Base-by-base conservation (phyloP, 1,140 invertebrate genomes). In the Teleopsis dalmanni region DNA sequence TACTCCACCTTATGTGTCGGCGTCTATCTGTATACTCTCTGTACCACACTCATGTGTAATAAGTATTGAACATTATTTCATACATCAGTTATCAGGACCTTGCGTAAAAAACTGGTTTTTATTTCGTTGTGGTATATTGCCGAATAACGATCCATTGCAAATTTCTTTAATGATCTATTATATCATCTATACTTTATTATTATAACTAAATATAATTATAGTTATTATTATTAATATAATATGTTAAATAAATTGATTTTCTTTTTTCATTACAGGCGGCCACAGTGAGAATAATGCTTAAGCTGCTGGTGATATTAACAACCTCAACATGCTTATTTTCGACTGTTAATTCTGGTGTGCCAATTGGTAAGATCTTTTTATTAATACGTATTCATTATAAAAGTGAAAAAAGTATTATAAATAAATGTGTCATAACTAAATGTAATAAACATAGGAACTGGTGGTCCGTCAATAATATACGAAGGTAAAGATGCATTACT, bases 401-500 rank as follows among this genome's bases (percentile, higher is more conserved):
- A 33, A n/a, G 4, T 13, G 29, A 25, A n/a, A 43, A 23, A 27
- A 5, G 13, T 4, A 29, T 14, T 14, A 8, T 14, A 41, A 18
- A 41, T 41, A 9, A 41, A 21, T 41, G 4, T n/a, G n/a, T n/a
- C n/a, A n/a, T 16, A 18, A 5, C 13, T 16, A 21, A n/a, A n/a
- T n/a, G n/a, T n/a, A n/a, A n/a, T n/a, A n/a, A n/a, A 29, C 7
- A 13, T 36, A 70, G 66, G 60, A 57, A 70, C 67, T 52, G 66
- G 66, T 41, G 67, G 67, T 35, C 67, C 67, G 35, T 64, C 64
- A 35, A 47, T 62, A 23, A 82, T 79, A 10, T 74, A 74, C 46
- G 80, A 84, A 59, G 84, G 83, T 5, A 84, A 86, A 50, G 83
- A 87, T 59, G 84, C 82, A 9, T 69, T 87, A 11, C 72, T 88